Percentiles rank a stretch among this genome's conserved stretches.
Evolutionary conservation across 2,888 invertebrate species (phyloP).

Genomic region (Heteromurus nitidus): DNA sequence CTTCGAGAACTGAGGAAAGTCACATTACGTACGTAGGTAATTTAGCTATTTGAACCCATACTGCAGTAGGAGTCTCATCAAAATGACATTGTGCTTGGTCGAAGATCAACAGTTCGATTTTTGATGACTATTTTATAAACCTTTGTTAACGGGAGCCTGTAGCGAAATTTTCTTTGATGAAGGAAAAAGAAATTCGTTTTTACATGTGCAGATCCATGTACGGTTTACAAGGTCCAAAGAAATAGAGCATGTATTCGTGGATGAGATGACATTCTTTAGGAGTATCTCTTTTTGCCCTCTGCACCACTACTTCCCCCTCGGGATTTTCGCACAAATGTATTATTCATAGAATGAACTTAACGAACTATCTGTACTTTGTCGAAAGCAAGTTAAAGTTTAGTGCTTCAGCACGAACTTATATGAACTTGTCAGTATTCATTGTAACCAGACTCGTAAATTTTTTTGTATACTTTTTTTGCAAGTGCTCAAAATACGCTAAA

Average conservation of each 20-base stretch:
- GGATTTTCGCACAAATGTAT: conserved; percentile 45
- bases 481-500: conserved; percentile 9
- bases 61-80: background rate
- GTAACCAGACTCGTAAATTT: conserved; percentile 25
- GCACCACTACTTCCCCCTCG: background rate
- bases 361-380: background rate
- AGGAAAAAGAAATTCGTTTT: background rate
- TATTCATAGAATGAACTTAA: conserved; percentile 50
- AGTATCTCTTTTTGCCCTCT: conserved; percentile 11
- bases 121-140: conserved; percentile 23
- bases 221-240: background rate
- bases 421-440: conserved; percentile 26
- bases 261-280: conserved; percentile 33
- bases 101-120: conserved; percentile 8
- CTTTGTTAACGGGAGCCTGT: background rate
- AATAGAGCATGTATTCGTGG: background rate
- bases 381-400: background rate
- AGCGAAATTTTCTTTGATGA: background rate
- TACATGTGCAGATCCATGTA: background rate
- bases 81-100: too few species aligned
- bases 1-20: background rate
- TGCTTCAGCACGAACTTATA: background rate
- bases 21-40: too few species aligned
- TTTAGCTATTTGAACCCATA: background rate
- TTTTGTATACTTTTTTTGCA: conserved; percentile 17